Percentiles rank a stretch among this genome's conserved stretches.
These are phyloP conservation scores for Eurytoma adleriae DNA, from an alignment of 2,888 invertebrate species.

Conservation along the genomic window DNA sequence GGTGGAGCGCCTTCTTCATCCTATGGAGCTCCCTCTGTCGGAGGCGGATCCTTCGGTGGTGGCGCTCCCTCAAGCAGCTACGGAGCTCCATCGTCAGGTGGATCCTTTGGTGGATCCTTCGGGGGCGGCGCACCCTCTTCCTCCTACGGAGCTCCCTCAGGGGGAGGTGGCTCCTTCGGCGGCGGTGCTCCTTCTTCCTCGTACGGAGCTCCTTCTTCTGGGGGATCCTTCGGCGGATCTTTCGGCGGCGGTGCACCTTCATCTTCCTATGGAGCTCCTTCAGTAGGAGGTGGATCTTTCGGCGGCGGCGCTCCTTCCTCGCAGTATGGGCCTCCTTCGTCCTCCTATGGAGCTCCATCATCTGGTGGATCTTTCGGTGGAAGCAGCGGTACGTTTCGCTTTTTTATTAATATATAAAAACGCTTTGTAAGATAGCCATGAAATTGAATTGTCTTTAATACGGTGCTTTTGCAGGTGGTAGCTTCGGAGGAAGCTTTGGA, in stretches of 20 bases:
- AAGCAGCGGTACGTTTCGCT: conserved; percentile 65
- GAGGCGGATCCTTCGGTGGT: conserved; percentile 67
- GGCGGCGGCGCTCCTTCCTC: conserved; percentile 33
- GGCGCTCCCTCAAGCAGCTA: conserved; percentile 74
- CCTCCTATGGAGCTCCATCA: conserved; percentile 73
- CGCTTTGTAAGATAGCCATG: no score
- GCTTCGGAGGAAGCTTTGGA: conserved; percentile 62
- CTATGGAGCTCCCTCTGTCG: conserved; percentile 72
- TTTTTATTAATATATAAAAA: background rate
- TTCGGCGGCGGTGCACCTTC: conserved; percentile 65
- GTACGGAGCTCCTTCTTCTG: conserved; percentile 78
- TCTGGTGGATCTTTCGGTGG: conserved; percentile 58
- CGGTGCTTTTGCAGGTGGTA: conserved; percentile 26
- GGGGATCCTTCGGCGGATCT: conserved; percentile 74
- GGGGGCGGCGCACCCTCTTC: conserved; percentile 66
- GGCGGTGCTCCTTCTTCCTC: conserved; percentile 70
- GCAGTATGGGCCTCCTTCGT: background rate
- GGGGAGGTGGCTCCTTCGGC: conserved; percentile 68
- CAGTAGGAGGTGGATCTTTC: conserved; percentile 66
- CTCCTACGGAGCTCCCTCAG: conserved; percentile 73
- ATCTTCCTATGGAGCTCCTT: conserved; percentile 72
- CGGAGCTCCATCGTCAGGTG: conserved; percentile 79
- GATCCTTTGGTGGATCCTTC: conserved; percentile 71
- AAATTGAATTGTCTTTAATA: no score
- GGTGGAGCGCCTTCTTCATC: conserved; percentile 66